These are phyloP conservation scores for Erythrocebus patas DNA, from an alignment of 2,113 vertebrate species.

Conservation along the genomic window DNA sequence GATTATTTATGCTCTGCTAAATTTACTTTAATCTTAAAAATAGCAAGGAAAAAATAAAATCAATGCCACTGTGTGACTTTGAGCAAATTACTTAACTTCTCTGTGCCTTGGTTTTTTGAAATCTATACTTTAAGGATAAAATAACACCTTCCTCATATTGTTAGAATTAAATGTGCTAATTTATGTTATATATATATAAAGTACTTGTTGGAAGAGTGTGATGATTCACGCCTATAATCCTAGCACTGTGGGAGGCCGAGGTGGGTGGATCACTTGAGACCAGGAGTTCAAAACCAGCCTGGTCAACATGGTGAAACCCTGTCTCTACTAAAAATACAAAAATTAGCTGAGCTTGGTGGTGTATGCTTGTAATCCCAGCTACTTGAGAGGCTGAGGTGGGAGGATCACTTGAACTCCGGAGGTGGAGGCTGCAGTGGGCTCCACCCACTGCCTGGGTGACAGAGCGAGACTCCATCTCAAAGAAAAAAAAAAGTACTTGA, in stretches of 20 bases:
- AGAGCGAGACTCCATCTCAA: too few species aligned
- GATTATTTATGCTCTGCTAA: neutral
- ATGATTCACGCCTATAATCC: neutral
- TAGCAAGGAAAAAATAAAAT: neutral
- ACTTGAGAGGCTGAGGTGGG: too few species aligned
- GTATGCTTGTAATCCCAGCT: too few species aligned
- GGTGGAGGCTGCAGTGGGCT: too few species aligned
- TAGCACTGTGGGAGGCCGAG: too few species aligned
- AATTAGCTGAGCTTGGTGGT: too few species aligned
- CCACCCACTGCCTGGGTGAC: too few species aligned
- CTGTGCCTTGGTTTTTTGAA: neutral
- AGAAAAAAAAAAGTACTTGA: neutral
- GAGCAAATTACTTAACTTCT: neutral
- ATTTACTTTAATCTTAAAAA: constrained; percentile 22
- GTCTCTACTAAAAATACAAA: too few species aligned
- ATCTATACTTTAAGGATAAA: neutral
- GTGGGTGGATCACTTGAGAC: too few species aligned
- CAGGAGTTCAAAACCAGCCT: too few species aligned
- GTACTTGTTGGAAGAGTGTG: neutral
- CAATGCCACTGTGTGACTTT: neutral
- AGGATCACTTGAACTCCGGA: too few species aligned
- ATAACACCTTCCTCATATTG: neutral
- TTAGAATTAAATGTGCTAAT: neutral
- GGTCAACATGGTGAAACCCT: too few species aligned
- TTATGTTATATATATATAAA: neutral